A percentile compares a stretch with the other conserved stretches of the same genome.
Conservation (phyloP, 2,888 invertebrate species). For the Spatulosminthurus flaviceps region DNA sequence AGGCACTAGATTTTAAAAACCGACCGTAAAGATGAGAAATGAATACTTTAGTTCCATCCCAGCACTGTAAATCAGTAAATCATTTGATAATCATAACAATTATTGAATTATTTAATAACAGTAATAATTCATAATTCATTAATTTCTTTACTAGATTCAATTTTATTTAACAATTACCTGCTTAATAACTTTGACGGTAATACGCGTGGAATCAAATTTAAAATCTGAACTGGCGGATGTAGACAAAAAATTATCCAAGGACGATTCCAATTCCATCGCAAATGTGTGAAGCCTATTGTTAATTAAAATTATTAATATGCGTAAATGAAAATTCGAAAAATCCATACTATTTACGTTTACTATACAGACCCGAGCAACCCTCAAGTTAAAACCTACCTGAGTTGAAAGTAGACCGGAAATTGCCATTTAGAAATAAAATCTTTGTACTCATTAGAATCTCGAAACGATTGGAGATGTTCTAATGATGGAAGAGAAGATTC, state of each 20-base stretch:
- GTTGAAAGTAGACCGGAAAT: slow-evolving; percentile 95
- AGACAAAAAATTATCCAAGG: slow-evolving; percentile 65
- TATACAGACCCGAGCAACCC: not conserved
- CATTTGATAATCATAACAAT: too few species aligned
- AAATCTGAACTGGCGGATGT: slow-evolving; percentile 58
- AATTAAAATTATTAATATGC: too few species aligned
- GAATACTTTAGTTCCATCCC: slow-evolving; percentile 61
- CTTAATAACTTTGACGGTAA: slow-evolving; percentile 60
- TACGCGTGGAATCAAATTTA: slow-evolving; percentile 58
- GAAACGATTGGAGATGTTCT: slow-evolving; percentile 71
- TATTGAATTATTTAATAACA: not conserved
- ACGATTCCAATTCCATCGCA: slow-evolving; percentile 74
- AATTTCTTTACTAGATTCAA: not conserved
- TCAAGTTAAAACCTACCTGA: slow-evolving; percentile 68
- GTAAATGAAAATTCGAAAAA: too few species aligned
- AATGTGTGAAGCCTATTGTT: slow-evolving; percentile 84
- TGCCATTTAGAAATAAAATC: slow-evolving; percentile 89
- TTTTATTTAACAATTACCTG: slow-evolving; percentile 56
- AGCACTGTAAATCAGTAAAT: slow-evolving; percentile 63
- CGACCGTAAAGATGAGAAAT: slow-evolving; percentile 58
- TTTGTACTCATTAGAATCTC: slow-evolving; percentile 69
- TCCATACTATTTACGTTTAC: not conserved
- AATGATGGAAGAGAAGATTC: slow-evolving; percentile 73
- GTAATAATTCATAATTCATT: not conserved
- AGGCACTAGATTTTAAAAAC: slow-evolving; percentile 63